Evolutionary conservation across 2,113 vertebrate genomes (phyloP).

Genomic region (Regulus satrapa): DNA sequence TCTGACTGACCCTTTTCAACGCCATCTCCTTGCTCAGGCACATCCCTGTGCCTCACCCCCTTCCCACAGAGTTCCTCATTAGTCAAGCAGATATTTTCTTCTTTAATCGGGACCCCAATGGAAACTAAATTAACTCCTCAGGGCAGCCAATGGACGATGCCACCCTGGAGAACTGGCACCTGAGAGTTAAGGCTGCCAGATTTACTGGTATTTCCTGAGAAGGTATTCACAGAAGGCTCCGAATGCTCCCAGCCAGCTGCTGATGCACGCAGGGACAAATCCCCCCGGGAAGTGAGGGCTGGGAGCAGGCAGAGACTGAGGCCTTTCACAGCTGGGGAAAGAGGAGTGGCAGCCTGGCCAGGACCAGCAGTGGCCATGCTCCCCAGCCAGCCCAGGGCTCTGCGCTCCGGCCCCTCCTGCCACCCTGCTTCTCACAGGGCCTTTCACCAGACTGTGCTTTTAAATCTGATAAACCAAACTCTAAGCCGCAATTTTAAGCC

Average conservation of each 20-base stretch:
- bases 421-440: accelerated
- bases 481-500: accelerated
- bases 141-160: background rate
- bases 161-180: accelerated
- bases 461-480: accelerated
- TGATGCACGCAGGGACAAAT: background rate
- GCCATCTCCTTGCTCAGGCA: constrained; percentile 7
- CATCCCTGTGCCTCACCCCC: constrained; percentile 7
- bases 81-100: constrained; percentile 46
- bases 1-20: constrained; percentile 8
- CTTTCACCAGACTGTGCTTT: accelerated
- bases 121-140: constrained; percentile 36
- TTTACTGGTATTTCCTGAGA: accelerated
- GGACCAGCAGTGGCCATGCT: background rate
- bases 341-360: accelerated
- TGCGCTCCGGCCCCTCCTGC: background rate
- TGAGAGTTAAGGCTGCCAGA: background rate
- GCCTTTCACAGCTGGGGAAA: background rate
- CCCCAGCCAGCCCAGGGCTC: accelerated
- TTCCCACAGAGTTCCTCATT: constrained; percentile 12
- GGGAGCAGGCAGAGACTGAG: background rate
- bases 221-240: background rate
- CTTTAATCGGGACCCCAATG: constrained; percentile 40
- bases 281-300: accelerated
- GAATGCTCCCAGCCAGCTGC: accelerated